Conservation (phyloP, 1,140 invertebrate genomes). For the Chrysomallon squamiferum region DNA sequence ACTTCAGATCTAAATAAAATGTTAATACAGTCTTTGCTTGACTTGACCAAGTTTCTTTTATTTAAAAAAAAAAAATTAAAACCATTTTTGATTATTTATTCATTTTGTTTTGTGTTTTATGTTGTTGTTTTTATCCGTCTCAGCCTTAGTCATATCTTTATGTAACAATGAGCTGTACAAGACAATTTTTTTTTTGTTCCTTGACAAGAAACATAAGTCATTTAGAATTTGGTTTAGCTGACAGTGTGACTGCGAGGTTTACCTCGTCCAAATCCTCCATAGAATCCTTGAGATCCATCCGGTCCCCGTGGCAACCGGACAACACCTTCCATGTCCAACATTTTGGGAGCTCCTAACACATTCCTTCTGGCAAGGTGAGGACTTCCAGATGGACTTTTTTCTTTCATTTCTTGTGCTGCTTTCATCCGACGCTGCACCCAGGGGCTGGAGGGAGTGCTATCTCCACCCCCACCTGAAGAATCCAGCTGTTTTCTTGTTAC, state of each 20-base stretch:
- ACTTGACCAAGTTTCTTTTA: too few relatives aligned
- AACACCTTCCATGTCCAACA: slow-evolving; percentile 69
- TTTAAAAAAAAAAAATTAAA: too few relatives aligned
- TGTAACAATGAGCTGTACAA: too few relatives aligned
- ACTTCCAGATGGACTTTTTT: slow-evolving; percentile 42
- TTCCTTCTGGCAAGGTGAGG: slow-evolving; percentile 38
- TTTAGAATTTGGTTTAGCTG: too few relatives aligned
- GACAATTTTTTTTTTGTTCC: too few relatives aligned
- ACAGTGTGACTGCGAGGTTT: slow-evolving; percentile 49
- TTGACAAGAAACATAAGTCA: too few relatives aligned
- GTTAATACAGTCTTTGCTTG: too few relatives aligned
- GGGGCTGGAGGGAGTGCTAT: slow-evolving; percentile 58
- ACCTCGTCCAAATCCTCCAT: slow-evolving; percentile 48
- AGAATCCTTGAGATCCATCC: slow-evolving; percentile 82
- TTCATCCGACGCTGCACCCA: slow-evolving; percentile 66
- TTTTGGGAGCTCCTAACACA: slow-evolving; percentile 29
- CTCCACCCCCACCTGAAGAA: slow-evolving; percentile 38
- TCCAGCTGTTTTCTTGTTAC: slow-evolving; percentile 32
- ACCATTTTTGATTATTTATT: too few relatives aligned
- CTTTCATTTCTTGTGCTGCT: slow-evolving; percentile 47
- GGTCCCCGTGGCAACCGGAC: slow-evolving; percentile 83
- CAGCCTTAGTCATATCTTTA: too few relatives aligned
- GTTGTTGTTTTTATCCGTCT: too few relatives aligned
- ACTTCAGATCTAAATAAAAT: too few relatives aligned
- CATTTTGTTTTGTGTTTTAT: too few relatives aligned